Evolutionary conservation across 1,140 invertebrate species (phyloP).

Genomic region (Lepidostoma basale): DNA sequence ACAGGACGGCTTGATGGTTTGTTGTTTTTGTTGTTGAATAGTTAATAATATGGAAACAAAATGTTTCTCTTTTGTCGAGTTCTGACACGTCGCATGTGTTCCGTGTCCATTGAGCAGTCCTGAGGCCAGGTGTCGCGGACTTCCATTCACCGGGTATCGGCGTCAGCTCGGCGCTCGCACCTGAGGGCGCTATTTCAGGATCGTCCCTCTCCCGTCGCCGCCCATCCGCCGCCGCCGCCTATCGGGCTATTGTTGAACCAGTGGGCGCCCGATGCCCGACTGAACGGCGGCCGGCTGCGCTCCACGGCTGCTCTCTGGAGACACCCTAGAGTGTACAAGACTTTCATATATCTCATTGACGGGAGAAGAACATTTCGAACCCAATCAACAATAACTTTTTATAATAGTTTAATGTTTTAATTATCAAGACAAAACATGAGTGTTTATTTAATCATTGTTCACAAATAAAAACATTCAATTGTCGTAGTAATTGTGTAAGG

Average conservation of each 20-base stretch:
- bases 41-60: too few relatives aligned
- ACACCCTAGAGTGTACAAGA: too few relatives aligned
- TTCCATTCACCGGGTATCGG: not conserved
- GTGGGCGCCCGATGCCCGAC: constrained; percentile 20
- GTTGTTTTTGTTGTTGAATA: too few relatives aligned
- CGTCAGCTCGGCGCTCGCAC: not conserved
- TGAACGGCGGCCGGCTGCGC: constrained; percentile 1
- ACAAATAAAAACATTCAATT: not conserved
- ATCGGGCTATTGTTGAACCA: constrained; percentile 18
- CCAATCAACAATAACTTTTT: not conserved
- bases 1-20: too few relatives aligned
- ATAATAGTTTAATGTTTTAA: not conserved
- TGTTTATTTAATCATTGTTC: not conserved
- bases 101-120: not conserved
- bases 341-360: not conserved
- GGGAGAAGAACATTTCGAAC: not conserved
- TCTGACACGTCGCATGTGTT: too few relatives aligned
- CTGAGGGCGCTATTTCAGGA: constrained; percentile 18
- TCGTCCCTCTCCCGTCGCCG: not conserved
- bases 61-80: too few relatives aligned
- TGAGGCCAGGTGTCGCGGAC: constrained; percentile 19
- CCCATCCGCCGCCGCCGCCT: not conserved
- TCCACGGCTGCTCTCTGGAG: not conserved
- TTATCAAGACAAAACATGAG: not conserved
- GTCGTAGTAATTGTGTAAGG: too few relatives aligned